These are phyloP conservation scores for Lampropteryx suffumata DNA, from an alignment of 2,888 invertebrate genomes.

Conservation along the genomic window DNA sequence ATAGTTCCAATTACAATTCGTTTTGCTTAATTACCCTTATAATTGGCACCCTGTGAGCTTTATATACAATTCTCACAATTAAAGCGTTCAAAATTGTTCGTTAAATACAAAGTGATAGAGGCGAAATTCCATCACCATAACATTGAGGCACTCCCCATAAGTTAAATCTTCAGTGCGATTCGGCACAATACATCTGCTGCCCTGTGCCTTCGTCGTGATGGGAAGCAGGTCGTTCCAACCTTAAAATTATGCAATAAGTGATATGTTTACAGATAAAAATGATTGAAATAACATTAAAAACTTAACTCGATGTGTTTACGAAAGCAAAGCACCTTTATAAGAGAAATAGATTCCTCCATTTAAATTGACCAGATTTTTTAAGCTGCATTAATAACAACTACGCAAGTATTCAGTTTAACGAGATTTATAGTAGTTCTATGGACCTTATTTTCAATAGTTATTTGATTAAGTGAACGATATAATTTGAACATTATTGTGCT, in stretches of 20 bases:
- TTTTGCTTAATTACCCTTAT: conserved; percentile 35
- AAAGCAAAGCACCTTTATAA: conserved; percentile 15
- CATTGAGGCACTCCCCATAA: conserved; percentile 20
- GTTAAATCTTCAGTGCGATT: conserved; percentile 36
- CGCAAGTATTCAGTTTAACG: too few species aligned
- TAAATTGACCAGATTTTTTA: conserved; percentile 17
- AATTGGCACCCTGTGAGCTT: conserved; percentile 61
- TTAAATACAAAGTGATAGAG: conserved; percentile 31
- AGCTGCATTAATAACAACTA: too few species aligned
- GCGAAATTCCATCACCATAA: conserved; percentile 35
- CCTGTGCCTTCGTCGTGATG: conserved; percentile 57
- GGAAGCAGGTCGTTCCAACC: conserved; percentile 62
- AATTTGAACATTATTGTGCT: too few species aligned
- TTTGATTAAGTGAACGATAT: too few species aligned
- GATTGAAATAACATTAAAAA: conserved; percentile 30
- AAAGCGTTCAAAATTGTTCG: conserved; percentile 30
- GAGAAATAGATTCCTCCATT: conserved; percentile 19
- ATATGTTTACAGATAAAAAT: conserved; percentile 31
- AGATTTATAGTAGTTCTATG: too few species aligned
- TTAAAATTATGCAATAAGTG: conserved; percentile 36
- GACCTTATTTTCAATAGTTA: too few species aligned
- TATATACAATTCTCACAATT: conserved; percentile 51
- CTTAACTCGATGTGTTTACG: conserved; percentile 34
- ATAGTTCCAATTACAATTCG: conserved; percentile 30
- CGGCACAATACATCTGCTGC: conserved; percentile 65